These are phyloP conservation scores for Rhynchonycteris naso DNA, from an alignment of 2,797 vertebrate species.

Conservation along the genomic window DNA sequence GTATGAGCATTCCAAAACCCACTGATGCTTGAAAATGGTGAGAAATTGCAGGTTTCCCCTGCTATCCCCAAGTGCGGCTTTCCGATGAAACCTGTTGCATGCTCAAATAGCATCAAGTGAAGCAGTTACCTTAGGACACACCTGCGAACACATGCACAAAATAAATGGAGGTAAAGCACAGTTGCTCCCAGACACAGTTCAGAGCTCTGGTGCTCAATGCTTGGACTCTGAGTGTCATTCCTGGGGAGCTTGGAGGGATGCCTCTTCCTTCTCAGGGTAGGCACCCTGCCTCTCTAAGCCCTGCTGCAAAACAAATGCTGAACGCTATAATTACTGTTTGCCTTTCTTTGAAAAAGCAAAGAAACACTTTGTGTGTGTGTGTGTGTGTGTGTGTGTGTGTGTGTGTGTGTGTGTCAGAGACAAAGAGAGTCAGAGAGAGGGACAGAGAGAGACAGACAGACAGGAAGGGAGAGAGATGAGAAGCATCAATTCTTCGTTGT, in stretches of 20 bases:
- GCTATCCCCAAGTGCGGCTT: not conserved
- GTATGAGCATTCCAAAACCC: constrained; percentile 8
- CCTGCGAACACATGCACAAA: not conserved
- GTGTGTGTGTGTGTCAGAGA: no score
- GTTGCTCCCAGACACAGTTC: not conserved
- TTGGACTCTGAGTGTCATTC: not conserved
- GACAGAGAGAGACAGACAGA: no score
- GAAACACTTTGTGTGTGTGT: no score
- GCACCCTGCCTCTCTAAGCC: not conserved
- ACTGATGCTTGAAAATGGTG: not conserved
- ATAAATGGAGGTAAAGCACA: not conserved
- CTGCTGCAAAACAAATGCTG: not conserved
- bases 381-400: no score
- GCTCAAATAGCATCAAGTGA: not conserved
- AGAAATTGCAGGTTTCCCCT: not conserved
- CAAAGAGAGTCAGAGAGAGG: no score
- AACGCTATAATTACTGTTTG: not conserved
- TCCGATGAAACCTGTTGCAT: not conserved
- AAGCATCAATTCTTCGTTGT: no score
- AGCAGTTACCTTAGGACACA: not conserved
- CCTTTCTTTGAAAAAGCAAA: not conserved
- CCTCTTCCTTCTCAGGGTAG: not conserved
- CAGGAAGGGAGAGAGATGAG: no score
- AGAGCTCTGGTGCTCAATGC: not conserved
- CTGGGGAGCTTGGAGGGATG: no score